Base-by-base conservation (phyloP, 2,888 invertebrate genomes). In the Hemithea aestivaria region DNA sequence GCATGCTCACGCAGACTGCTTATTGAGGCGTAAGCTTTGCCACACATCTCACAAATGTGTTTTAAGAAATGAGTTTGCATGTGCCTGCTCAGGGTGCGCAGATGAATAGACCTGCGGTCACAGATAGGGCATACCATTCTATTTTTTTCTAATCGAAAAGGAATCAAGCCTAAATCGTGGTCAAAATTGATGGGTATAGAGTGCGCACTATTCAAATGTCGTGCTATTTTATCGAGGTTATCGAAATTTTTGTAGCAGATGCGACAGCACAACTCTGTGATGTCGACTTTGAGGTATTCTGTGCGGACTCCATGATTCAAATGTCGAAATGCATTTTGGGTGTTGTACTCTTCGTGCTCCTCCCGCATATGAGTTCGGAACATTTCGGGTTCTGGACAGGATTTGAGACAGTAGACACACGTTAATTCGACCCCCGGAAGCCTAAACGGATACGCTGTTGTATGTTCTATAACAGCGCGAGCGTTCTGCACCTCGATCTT, bases 81-180 rank as follows among this genome's bases (percentile, higher is more conserved):
- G 27, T 71, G 71, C n/a, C 61, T 48, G 22, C 63, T 65, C 10
- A 69, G 43, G 1, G 59, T 48, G 4, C 62, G 50, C 3, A 71
- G 36, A 11, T 47, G 51, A 6, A 50, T 37, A 12, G 57, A 56
- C 28, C 63, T 64, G 5, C 48, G 42, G 1, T 40, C 35, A 35
- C 71, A 71, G 3, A 66, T 28, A 0, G 54, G 47, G 35, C 68
- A 71, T 1, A 25, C 34, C 16, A 51, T 47, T 1, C 48, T 47
- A 6, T 49, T 51, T 7, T 53, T 45, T 8, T 51, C 41, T 2
- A 67, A 27, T 12, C 40, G 49, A 29, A 66, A 67, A 7, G 73
- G 69, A 37, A 75, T 71, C 44, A 79, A 52, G 0, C 76, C 77
- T 7, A 76, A 40, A 31, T 70, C 71, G 4, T 54, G 52, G 9